Conservation (phyloP, 1,140 invertebrate genomes). For the Rhizoglyphus robini region DNA sequence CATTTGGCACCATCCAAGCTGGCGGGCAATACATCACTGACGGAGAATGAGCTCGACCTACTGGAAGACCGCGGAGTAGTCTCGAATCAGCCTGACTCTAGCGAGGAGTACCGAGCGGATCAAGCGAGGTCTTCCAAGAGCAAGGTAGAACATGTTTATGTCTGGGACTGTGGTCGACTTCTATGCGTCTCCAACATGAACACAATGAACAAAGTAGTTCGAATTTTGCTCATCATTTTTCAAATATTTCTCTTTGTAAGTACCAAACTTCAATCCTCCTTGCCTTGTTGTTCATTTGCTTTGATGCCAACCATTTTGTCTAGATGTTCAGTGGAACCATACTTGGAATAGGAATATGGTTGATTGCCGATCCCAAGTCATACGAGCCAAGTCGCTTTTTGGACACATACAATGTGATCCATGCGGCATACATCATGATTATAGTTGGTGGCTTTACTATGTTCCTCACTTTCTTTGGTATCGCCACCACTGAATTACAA, state of each 20-base stretch:
- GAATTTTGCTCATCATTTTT: neutral
- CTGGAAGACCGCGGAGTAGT: neutral
- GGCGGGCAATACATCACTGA: constrained; percentile 6
- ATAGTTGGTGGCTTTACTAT: constrained; percentile 18
- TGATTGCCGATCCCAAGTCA: constrained; percentile 23
- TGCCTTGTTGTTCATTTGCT: neutral
- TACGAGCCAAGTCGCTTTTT: constrained; percentile 22
- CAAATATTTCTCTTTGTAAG: constrained; percentile 12
- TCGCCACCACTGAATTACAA: neutral
- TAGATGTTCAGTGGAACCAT: constrained; percentile 20
- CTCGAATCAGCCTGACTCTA: neutral
- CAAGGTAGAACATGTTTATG: neutral
- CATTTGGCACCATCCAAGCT: neutral
- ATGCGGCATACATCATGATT: constrained; percentile 23
- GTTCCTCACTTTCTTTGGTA: constrained; percentile 18
- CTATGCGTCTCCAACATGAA: neutral
- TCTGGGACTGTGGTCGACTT: constrained; percentile 9
- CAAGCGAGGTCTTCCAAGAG: neutral
- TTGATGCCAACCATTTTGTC: neutral
- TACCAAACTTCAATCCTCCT: too few species aligned
- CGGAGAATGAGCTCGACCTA: constrained; percentile 4
- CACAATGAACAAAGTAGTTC: neutral
- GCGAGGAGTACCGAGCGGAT: too few species aligned
- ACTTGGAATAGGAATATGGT: constrained; percentile 24
- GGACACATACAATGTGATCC: constrained; percentile 22